A percentile compares a stretch with the other conserved stretches of the same genome.
Evolutionary conservation across 2,113 vertebrate genomes (phyloP).

Genomic region (Triplophysa dalaica): DNA sequence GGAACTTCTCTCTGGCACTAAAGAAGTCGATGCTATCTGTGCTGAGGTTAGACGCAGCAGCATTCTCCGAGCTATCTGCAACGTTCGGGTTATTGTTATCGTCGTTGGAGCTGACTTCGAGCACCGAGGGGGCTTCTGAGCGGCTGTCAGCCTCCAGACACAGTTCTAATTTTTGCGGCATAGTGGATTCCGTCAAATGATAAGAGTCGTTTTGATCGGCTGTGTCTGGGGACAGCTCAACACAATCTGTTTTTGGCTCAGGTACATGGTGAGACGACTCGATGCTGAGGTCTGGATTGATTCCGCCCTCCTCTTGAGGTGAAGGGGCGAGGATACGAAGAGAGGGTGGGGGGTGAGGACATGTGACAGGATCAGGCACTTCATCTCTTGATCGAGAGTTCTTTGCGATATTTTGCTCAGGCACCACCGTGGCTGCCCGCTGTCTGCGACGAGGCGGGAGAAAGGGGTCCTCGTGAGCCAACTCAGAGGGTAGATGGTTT

Average conservation of each 20-base stretch:
- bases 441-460: conserved; percentile 55
- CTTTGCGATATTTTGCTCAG: conserved; percentile 58
- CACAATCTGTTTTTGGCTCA: conserved; percentile 44
- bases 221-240: conserved; percentile 48
- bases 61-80: conserved; percentile 48
- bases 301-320: conserved; percentile 52
- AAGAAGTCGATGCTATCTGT: conserved; percentile 91
- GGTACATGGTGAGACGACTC: conserved; percentile 42
- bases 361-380: conserved; percentile 45
- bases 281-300: not conserved
- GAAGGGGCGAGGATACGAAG: conserved; percentile 61
- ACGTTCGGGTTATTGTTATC: conserved; percentile 61
- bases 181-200: conserved; percentile 50
- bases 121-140: not conserved
- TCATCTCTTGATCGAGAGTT: conserved; percentile 47
- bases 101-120: not conserved
- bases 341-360: conserved; percentile 56
- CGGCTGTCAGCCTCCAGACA: conserved; percentile 54
- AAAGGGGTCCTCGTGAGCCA: conserved; percentile 9
- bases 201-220: conserved; percentile 52
- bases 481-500: conserved; percentile 15
- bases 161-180: conserved; percentile 45
- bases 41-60: conserved; percentile 74
- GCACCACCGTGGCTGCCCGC: conserved; percentile 63
- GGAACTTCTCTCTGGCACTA: conserved; percentile 91